These are phyloP conservation scores for Sthenelais limicola DNA, from an alignment of 2,888 invertebrate genomes.

Conservation along the genomic window DNA sequence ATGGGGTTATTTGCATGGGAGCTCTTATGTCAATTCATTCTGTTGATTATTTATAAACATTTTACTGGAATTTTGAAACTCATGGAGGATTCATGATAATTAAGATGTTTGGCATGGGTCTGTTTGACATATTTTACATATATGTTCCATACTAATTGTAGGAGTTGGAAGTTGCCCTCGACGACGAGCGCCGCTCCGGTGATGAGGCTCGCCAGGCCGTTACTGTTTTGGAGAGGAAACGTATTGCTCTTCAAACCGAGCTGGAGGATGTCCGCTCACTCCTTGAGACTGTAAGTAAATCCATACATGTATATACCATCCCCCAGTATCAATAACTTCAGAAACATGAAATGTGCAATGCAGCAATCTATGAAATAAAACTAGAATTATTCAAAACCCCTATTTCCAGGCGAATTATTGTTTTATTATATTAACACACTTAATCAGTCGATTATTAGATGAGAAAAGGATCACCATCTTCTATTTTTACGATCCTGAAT, in stretches of 20 bases:
- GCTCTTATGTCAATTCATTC: no score
- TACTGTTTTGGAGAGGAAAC: constrained; percentile 69
- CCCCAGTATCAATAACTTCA: no score
- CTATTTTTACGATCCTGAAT: background rate
- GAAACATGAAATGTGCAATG: no score
- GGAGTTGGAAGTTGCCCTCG: constrained; percentile 70
- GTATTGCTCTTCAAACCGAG: constrained; percentile 86
- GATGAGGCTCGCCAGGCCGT: constrained; percentile 69
- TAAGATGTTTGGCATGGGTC: background rate
- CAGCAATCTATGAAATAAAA: no score
- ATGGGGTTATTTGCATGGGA: no score
- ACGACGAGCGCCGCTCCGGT: constrained; percentile 67
- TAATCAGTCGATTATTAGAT: no score
- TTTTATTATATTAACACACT: no score
- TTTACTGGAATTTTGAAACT: background rate
- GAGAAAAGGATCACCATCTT: no score
- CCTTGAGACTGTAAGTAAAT: constrained; percentile 71
- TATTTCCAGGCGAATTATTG: no score
- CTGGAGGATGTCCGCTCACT: constrained; percentile 85
- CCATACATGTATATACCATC: no score
- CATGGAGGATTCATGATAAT: background rate
- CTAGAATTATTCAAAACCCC: no score
- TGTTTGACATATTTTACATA: background rate
- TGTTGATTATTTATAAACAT: no score
- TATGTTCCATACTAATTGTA: constrained; percentile 46